Evolutionary conservation across 2,888 invertebrate genomes (phyloP).

Genomic region (Acronicta psi): DNA sequence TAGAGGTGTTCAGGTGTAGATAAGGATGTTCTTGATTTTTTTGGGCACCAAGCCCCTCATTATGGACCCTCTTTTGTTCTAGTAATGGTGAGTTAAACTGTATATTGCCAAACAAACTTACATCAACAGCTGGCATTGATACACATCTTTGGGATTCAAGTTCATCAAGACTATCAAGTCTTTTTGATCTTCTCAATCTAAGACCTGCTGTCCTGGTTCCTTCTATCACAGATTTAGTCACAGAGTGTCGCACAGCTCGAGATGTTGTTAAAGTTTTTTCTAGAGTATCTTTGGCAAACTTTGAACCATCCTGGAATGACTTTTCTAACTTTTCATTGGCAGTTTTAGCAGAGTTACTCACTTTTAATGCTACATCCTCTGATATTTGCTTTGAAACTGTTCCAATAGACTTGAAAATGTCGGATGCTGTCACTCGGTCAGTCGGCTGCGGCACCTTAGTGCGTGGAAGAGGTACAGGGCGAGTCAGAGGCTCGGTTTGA

Average conservation of each 20-base stretch:
- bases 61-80: constrained; percentile 76
- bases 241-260: constrained; percentile 85
- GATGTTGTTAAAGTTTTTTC: constrained; percentile 85
- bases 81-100: constrained; percentile 90
- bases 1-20: constrained; percentile 69
- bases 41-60: constrained; percentile 56
- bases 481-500: constrained; percentile 72
- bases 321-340: constrained; percentile 81
- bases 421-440: constrained; percentile 79
- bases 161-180: constrained; percentile 62
- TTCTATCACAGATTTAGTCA: constrained; percentile 90
- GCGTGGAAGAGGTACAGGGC: constrained; percentile 88
- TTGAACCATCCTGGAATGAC: constrained; percentile 77
- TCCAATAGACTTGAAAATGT: constrained; percentile 84
- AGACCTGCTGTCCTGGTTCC: constrained; percentile 89
- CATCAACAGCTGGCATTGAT: constrained; percentile 88
- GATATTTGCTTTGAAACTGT: constrained; percentile 88
- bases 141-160: constrained; percentile 81
- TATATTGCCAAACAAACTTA: constrained; percentile 90
- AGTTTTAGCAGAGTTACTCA: constrained; percentile 78
- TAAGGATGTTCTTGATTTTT: constrained; percentile 64
- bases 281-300: constrained; percentile 82
- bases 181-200: constrained; percentile 76
- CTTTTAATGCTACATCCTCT: constrained; percentile 88
- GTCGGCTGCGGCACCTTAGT: constrained; percentile 70